Conservation (phyloP, 2,797 vertebrate species). For the Bovichtus variegatus region DNA sequence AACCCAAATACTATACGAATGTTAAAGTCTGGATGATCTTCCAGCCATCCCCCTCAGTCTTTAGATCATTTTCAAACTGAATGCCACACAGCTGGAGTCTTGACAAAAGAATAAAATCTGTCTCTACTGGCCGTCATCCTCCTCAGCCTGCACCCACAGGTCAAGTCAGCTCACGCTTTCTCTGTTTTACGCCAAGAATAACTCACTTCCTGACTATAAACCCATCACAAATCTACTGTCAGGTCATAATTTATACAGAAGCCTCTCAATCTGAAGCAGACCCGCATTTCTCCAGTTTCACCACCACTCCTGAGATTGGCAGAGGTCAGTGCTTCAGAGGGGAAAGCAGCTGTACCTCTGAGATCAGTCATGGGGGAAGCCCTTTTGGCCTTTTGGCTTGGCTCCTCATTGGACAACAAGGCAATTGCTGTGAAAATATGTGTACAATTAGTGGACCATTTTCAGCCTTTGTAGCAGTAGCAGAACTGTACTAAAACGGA, state of each 20-base stretch:
- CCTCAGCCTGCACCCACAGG: slow-evolving; percentile 41
- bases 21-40: slow-evolving; percentile 39
- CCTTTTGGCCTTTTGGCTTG: slow-evolving; percentile 47
- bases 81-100: slow-evolving; percentile 51
- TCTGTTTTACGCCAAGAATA: slow-evolving; percentile 67
- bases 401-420: slow-evolving; percentile 41
- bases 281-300: slow-evolving; percentile 65
- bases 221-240: slow-evolving; percentile 62
- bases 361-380: slow-evolving; percentile 58
- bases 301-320: slow-evolving; percentile 63
- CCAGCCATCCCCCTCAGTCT: slow-evolving; percentile 20
- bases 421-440: slow-evolving; percentile 38
- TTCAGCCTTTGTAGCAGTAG: slow-evolving; percentile 38
- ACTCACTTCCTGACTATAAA: slow-evolving; percentile 71
- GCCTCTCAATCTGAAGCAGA: slow-evolving; percentile 60
- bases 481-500: slow-evolving; percentile 50
- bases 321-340: slow-evolving; percentile 61
- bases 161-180: slow-evolving; percentile 62
- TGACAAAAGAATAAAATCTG: slow-evolving; percentile 51
- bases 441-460: slow-evolving; percentile 53
- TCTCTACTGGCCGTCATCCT: slow-evolving; percentile 21
- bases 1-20: slow-evolving; percentile 34
- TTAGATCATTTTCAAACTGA: slow-evolving; percentile 41
- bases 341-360: slow-evolving; percentile 60
- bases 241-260: slow-evolving; percentile 64